phyloP scores from a whole-genome alignment of 2,113 vertebrate genomes.

The Ceyx melanurus region DNA sequence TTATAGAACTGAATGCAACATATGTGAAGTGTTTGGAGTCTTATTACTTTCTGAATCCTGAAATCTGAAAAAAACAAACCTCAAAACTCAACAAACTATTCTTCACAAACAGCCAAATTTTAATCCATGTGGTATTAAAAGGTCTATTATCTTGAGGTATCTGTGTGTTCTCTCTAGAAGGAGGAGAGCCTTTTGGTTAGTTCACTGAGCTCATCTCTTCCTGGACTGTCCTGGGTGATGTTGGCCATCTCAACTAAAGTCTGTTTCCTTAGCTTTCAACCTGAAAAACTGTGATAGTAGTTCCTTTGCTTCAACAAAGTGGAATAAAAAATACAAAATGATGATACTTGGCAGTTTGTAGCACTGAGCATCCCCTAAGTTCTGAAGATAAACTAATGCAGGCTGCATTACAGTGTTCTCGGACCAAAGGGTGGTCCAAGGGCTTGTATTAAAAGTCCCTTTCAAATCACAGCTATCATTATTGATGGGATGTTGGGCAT shows the following conservation, averaged over 20 bases:
- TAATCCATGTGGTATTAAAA: background rate
- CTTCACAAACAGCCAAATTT: background rate
- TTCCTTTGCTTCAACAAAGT: background rate
- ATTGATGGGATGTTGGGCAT: background rate
- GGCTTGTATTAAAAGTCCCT: background rate
- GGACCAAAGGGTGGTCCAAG: background rate
- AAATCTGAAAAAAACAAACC: background rate
- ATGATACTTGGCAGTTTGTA: background rate
- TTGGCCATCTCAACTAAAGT: background rate
- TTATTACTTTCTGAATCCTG: background rate
- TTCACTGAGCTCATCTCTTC: background rate
- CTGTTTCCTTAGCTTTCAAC: background rate
- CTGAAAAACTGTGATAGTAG: background rate
- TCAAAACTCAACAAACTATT: background rate
- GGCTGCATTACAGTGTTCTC: background rate
- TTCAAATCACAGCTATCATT: background rate
- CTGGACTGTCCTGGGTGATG: background rate
- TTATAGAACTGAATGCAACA: background rate
- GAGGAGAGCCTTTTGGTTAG: background rate
- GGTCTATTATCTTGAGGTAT: background rate
- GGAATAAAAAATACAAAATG: background rate
- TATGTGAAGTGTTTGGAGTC: background rate
- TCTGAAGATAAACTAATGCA: background rate
- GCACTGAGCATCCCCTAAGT: rapidly evolving
- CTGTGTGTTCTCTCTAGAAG: background rate